Conservation (phyloP, 1,140 invertebrate species). For the Drosophila teissieri region DNA sequence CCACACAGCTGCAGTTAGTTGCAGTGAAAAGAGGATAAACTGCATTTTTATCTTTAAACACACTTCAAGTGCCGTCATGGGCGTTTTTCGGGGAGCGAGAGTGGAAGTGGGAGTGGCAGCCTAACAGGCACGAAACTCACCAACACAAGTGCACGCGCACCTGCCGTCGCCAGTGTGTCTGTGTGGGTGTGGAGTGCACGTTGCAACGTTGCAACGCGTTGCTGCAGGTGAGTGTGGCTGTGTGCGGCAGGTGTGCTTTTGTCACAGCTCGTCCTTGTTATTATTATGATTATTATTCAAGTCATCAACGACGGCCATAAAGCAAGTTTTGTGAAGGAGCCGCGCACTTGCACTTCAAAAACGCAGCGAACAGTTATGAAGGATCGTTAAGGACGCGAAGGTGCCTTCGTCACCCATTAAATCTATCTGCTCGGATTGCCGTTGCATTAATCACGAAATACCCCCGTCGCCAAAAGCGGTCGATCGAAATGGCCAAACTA, state of each 20-base stretch:
- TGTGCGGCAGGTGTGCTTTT: conserved; percentile 73
- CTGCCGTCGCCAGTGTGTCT: not conserved
- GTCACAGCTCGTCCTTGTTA: conserved; percentile 77
- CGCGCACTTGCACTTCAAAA: conserved; percentile 56
- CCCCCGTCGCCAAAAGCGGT: not conserved
- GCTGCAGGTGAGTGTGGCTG: conserved; percentile 5
- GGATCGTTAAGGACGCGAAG: conserved; percentile 21
- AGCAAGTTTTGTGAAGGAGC: conserved; percentile 73
- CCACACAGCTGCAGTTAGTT: conserved; percentile 61
- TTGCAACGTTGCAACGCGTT: not conserved
- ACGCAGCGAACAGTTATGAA: conserved; percentile 35
- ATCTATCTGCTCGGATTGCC: conserved; percentile 72
- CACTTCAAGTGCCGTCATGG: conserved; percentile 69
- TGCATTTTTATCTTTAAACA: conserved; percentile 83
- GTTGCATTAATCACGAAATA: conserved; percentile 45
- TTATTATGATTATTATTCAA: conserved; percentile 83
- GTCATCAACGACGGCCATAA: conserved; percentile 77
- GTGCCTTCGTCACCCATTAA: conserved; percentile 58
- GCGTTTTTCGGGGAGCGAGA: not conserved
- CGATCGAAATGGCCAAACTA: conserved; percentile 47
- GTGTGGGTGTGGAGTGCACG: conserved; percentile 6
- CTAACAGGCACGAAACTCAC: conserved; percentile 70
- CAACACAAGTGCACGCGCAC: conserved; percentile 58
- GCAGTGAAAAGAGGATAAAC: conserved; percentile 81
- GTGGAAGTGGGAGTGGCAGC: conserved; percentile 34